Evolutionary conservation across 1,140 invertebrate genomes (phyloP), one percentile per base, ranked within the genome.

Genomic region (Anoplolepis gracilipes): DNA sequence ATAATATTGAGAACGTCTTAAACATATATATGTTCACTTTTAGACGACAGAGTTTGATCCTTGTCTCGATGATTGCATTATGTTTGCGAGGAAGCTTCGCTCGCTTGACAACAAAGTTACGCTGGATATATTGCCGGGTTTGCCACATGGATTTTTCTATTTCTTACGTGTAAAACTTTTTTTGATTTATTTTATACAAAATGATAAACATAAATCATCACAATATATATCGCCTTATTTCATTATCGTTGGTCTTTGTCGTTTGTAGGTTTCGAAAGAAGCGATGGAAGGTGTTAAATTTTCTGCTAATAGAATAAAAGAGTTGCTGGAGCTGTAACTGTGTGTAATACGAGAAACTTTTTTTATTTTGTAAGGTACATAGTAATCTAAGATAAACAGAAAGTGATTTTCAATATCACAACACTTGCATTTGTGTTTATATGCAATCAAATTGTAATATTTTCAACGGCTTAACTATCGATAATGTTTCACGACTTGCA

Each of bases 121-220:
- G 2, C 94, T 99, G 65, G 98, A 99, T 92, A 96, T 99, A 59
- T 91, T 99, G 1, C 96, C 97, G 70, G 98, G 97, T n/a, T 95
- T 99, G 25, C 98, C 98, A 0, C 99, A 99, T 95, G 99, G 99
- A 62, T 99, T 99, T 95, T 96, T 99, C 4, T 99, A 99, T 95
- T 98, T 99, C 92, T 96, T 96, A 85, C 94, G 96, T 94, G 97
- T 97, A 94, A 96, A 33, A 94, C 8, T 82, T 67, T 75, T 30
- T 89, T 57, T 49, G 10, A 36, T 73, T 22, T 87, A 30, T 33
- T 64, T 2, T 65, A 64, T 13, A 28, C 22, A 42, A 72, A n/a
- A n/a, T n/a, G n/a, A n/a, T n/a, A n/a, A n/a, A n/a, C n/a, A 73
- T 73, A 10, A 57, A 64, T 64, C 11, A n/a, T 22, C 1, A 42